Evolutionary conservation across 2,888 invertebrate species (phyloP), one percentile per base, ranked within the genome.

Genomic region (Myopa tessellatipennis): DNA sequence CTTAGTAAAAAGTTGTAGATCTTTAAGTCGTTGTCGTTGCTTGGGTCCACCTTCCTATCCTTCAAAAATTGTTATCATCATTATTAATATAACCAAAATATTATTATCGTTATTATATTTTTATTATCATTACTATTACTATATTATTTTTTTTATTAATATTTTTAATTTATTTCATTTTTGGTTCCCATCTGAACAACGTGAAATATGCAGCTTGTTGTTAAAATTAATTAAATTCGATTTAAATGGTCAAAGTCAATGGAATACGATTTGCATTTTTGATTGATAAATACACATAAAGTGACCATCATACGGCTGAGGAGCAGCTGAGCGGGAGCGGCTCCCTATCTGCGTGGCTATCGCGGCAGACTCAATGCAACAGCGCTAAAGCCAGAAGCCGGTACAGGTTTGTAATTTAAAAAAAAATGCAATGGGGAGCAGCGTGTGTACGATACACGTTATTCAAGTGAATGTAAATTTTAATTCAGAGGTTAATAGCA

Each of bases 191-290:
- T 45, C 45, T 10, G 10, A 45, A 10, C 45, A 45, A 45, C 7
- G 6, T 45, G 7, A 45, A 45, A 45, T 45, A 40, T 60, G 52
- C 34, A 18, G 50, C 26, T 36, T 55, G 61, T 69, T 50, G 63
- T 52, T 34, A 34, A 34, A 36, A 63, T 74, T 36, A 74, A 65
- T 74, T 74, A 52, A 65, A 74, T 74, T 74, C 52, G 65, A 65
- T 74, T 65, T 34, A 52, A 74, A 74, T 74, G 75, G 55, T 75
- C 68, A 55, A 68, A 68, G 75, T 75, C 75, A 75, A 68, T 75
- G 68, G 40, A 68, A 75, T 55, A 58, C 55, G 67, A 68, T 75
- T 60, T 68, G 60, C 68, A 68, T 52, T 68, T 55, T 58, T 68
- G 45, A 60, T 75, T 68, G 68, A 67, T 68, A 75, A 67, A 26